Conservation (phyloP, 37 sponge, comb jelly and placozoan genomes). For the Ianthella basta region DNA sequence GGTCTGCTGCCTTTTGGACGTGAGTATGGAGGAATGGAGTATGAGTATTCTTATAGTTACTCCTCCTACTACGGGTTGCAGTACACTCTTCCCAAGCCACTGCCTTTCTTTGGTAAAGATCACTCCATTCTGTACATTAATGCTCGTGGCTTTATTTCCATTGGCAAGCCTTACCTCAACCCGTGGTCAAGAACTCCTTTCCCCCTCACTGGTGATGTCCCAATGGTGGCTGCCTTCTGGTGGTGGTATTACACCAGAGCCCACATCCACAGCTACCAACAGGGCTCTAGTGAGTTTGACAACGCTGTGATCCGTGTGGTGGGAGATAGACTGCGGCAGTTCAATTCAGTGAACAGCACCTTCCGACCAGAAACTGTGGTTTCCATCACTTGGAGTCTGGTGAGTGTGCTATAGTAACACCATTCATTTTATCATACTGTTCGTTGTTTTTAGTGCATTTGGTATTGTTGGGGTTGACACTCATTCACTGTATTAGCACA, state of each 20-base stretch:
- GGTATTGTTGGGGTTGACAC: too few species aligned
- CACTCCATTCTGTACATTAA: not conserved
- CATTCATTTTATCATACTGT: not conserved
- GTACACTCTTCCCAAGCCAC: not conserved
- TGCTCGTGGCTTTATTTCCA: not conserved
- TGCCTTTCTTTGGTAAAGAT: slow-evolving; percentile 19
- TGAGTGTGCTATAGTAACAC: not conserved
- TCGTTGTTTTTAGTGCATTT: too few species aligned
- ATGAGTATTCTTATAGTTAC: not conserved
- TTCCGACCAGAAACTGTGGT: not conserved
- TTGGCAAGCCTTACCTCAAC: not conserved
- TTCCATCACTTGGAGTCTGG: not conserved
- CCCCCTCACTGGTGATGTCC: slow-evolving; percentile 8
- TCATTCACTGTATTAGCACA: too few species aligned
- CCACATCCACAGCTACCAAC: not conserved
- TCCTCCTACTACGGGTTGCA: slow-evolving; percentile 2
- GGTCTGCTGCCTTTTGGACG: slow-evolving; percentile 7
- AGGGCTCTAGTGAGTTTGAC: not conserved
- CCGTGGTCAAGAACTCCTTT: not conserved
- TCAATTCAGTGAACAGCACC: not conserved
- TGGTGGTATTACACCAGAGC: not conserved
- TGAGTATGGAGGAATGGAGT: not conserved
- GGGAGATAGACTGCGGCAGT: not conserved
- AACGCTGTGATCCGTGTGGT: not conserved
- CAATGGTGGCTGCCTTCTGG: slow-evolving; percentile 29